Percentiles rank a stretch among this genome's conserved stretches.
These are phyloP conservation scores for Amblyopsis rosae DNA, from an alignment of 2,113 vertebrate genomes.

Conservation along the genomic window DNA sequence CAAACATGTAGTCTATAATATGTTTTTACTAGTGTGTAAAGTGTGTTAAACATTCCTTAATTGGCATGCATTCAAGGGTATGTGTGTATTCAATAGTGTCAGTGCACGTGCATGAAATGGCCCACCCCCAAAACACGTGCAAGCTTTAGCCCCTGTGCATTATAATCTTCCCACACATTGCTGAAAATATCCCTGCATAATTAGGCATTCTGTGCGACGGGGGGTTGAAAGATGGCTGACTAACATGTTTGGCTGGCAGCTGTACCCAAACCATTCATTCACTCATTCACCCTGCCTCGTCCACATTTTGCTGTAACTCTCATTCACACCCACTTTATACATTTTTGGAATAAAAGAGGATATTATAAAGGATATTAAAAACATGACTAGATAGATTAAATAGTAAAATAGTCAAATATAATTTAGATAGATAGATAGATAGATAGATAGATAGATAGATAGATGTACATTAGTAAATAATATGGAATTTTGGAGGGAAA, in stretches of 20 bases:
- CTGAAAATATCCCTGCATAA: background rate
- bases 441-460: background rate
- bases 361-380: background rate
- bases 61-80: background rate
- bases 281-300: too few relatives aligned
- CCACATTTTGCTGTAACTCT: too few relatives aligned
- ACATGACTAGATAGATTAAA: background rate
- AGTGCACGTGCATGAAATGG: background rate
- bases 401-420: background rate
- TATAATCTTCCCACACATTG: background rate
- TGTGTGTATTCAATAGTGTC: background rate
- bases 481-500: background rate
- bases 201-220: background rate
- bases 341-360: background rate
- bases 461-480: background rate
- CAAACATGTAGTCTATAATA: too few relatives aligned
- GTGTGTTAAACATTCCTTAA: background rate
- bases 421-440: background rate
- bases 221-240: background rate
- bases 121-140: background rate
- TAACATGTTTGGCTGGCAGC: background rate
- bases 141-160: background rate
- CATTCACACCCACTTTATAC: too few relatives aligned
- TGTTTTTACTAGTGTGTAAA: background rate
- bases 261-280: too few relatives aligned